Conservation (phyloP, 2,888 invertebrate genomes). For the Lottia scabra region DNA sequence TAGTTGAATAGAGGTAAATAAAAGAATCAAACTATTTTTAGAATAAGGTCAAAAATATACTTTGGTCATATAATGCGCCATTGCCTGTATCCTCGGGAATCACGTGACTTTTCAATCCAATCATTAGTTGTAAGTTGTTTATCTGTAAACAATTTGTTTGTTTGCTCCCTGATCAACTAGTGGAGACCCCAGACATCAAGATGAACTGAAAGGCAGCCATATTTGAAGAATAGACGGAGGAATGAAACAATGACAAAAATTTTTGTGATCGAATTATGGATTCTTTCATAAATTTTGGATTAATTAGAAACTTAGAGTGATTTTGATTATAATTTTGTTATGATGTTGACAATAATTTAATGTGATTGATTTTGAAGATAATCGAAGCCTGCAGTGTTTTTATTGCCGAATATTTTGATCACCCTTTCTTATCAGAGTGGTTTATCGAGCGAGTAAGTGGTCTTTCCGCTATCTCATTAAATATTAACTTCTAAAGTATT, state of each 20-base stretch:
- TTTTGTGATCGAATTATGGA: constrained; percentile 8
- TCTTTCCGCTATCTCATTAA: constrained; percentile 1
- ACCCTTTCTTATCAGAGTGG: constrained; percentile 18
- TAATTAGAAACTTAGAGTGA: too few species aligned
- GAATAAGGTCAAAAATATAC: constrained; percentile 33
- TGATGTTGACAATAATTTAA: too few species aligned
- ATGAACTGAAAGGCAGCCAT: constrained; percentile 59
- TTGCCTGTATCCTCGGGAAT: constrained; percentile 39
- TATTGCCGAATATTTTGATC: constrained; percentile 7
- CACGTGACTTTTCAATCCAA: constrained; percentile 60
- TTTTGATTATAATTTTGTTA: too few species aligned
- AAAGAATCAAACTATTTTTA: constrained; percentile 37
- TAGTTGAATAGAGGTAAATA: not conserved
- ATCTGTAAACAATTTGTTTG: constrained; percentile 63
- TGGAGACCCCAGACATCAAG: constrained; percentile 53
- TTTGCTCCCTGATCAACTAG: constrained; percentile 59
- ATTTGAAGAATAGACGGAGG: constrained; percentile 48
- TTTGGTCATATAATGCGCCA: constrained; percentile 35
- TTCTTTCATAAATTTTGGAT: not conserved
- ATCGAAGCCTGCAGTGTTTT: too few species aligned
- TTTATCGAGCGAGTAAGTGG: constrained; percentile 20
- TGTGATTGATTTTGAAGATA: too few species aligned
- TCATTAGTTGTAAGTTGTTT: constrained; percentile 59
- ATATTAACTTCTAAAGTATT: not conserved
- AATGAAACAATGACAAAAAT: constrained; percentile 28